phyloP scores from a whole-genome alignment of 2,888 invertebrate species.

The Brassicogethes aeneus region DNA sequence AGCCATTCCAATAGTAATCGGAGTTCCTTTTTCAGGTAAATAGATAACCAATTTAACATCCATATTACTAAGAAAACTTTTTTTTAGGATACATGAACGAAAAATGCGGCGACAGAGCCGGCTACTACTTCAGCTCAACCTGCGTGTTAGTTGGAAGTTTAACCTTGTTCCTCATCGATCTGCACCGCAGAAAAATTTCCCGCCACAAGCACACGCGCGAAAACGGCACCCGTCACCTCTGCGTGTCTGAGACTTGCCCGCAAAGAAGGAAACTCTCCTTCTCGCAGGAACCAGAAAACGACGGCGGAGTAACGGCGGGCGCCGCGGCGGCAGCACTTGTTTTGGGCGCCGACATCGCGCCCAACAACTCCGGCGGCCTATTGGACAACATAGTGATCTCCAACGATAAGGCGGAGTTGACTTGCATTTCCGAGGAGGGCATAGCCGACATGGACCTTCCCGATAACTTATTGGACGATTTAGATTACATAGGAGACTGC shows the following conservation, averaged over 20 bases:
- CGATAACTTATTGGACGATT: conserved; percentile 67
- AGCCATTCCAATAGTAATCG: conserved; percentile 75
- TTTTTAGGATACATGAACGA: conserved; percentile 73
- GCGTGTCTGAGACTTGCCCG: conserved; percentile 48
- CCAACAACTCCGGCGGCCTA: conserved; percentile 36
- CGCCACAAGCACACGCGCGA: conserved; percentile 58
- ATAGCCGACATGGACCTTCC: conserved; percentile 76
- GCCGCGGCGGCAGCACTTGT: conserved; percentile 46
- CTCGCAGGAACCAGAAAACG: conserved; percentile 50
- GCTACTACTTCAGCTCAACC: conserved; percentile 76
- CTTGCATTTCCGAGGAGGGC: conserved; percentile 72
- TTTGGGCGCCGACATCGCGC: conserved; percentile 44
- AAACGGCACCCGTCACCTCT: conserved; percentile 49
- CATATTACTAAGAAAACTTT: too few relatives aligned
- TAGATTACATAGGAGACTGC: conserved; percentile 73
- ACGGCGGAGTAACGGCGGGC: conserved; percentile 44
- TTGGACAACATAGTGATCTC: conserved; percentile 43
- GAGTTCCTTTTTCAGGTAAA: conserved; percentile 72
- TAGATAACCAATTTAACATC: conserved; percentile 2
- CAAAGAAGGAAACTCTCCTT: conserved; percentile 49
- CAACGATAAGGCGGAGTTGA: conserved; percentile 61
- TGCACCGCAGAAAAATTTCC: conserved; percentile 63
- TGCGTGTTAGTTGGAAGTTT: conserved; percentile 69
- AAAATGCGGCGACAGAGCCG: conserved; percentile 66
- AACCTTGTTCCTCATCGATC: conserved; percentile 71